Percentiles rank a stretch among this genome's conserved stretches.
phyloP scores from a whole-genome alignment of 2,797 vertebrate species.

The Cuculus canorus region DNA sequence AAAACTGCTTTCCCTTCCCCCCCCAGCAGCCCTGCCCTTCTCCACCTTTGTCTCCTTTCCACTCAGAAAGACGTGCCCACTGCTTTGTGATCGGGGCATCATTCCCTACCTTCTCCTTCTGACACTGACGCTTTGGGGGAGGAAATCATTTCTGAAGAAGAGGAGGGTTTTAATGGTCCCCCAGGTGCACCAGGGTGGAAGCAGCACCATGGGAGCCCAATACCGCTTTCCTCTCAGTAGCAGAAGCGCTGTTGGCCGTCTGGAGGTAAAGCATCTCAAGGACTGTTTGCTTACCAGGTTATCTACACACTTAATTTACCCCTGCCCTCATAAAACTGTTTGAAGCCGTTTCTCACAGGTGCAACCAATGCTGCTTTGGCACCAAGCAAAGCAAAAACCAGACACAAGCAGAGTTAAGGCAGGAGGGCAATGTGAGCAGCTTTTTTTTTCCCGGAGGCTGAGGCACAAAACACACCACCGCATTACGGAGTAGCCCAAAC shows the following conservation, averaged over 20 bases:
- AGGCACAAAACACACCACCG: not conserved
- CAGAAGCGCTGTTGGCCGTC: not conserved
- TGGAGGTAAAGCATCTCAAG: not conserved
- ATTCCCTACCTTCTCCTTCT: not conserved
- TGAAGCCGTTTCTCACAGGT: not conserved
- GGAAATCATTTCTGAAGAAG: not conserved
- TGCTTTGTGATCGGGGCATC: fast-evolving
- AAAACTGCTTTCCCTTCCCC: not conserved
- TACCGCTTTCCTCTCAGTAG: not conserved
- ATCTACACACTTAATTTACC: not conserved
- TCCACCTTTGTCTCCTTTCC: not conserved
- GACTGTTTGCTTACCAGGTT: not conserved
- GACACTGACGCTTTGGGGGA: not conserved
- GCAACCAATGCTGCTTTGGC: not conserved
- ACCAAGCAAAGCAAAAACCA: not conserved
- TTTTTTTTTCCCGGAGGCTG: not conserved
- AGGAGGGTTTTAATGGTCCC: fast-evolving
- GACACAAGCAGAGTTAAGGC: not conserved
- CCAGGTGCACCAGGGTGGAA: not conserved
- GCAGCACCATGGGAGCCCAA: not conserved
- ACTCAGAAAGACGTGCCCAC: not conserved
- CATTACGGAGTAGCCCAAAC: not conserved
- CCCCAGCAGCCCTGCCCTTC: not conserved
- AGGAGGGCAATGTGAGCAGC: not conserved
- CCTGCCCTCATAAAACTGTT: not conserved